A percentile compares a stretch with the other conserved stretches of the same genome.
phyloP scores from a whole-genome alignment of 2,888 invertebrate species.

The Lottia gigantea region DNA sequence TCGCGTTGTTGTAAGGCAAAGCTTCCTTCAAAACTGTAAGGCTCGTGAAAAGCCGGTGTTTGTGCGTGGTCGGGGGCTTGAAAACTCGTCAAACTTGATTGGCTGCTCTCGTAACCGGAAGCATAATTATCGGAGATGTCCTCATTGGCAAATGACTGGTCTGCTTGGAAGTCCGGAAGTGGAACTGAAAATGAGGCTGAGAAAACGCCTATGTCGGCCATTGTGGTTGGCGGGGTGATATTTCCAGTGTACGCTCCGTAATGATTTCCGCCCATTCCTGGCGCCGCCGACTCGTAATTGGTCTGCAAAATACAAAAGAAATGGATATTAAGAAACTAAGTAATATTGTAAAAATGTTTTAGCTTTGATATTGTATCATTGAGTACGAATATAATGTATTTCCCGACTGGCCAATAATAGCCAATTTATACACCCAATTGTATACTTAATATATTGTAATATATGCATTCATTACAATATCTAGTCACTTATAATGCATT shows the following conservation, averaged over 20 bases:
- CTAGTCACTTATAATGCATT: no score
- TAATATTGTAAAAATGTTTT: no score
- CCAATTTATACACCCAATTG: no score
- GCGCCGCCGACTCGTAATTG: slow-evolving; percentile 36
- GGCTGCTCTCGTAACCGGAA: slow-evolving; percentile 38
- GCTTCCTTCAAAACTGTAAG: slow-evolving; percentile 54
- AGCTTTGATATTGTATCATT: no score
- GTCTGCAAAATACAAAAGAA: slow-evolving; percentile 28
- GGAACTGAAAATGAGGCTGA: slow-evolving; percentile 79
- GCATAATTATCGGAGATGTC: slow-evolving; percentile 42
- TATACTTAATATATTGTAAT: no score
- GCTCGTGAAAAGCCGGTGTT: slow-evolving; percentile 43
- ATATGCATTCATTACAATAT: no score
- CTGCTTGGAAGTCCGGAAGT: slow-evolving; percentile 62
- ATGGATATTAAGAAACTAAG: no score
- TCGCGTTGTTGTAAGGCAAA: slow-evolving; percentile 48
- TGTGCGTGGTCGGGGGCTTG: slow-evolving; percentile 35
- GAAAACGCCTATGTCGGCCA: slow-evolving; percentile 74
- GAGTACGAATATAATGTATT: no score
- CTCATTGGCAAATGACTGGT: slow-evolving; percentile 41
- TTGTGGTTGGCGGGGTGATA: slow-evolving; percentile 35
- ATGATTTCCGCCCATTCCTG: slow-evolving; percentile 36
- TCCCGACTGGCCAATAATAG: no score
- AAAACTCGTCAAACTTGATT: slow-evolving; percentile 34
- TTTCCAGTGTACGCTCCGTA: slow-evolving; percentile 38